Base-by-base conservation (phyloP, 2,888 invertebrate species). In the Caenorhabditis macrosperma region DNA sequence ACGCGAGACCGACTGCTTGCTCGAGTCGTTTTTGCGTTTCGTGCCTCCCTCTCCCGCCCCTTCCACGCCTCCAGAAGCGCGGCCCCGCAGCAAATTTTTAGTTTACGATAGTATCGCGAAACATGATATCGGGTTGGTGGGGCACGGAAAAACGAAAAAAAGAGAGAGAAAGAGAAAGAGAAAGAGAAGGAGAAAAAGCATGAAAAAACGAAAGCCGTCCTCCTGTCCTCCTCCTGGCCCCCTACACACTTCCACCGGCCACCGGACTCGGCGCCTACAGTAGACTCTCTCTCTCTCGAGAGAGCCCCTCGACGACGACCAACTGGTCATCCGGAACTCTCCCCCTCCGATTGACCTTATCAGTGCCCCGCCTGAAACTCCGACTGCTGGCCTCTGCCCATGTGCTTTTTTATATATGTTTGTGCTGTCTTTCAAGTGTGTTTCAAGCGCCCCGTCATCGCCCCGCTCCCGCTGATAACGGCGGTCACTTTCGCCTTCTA, bases 21-120 rank as follows among this genome's bases (percentile, higher is more conserved):
- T 55, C n/a, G n/a, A 63, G 55, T 72, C 72, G 35, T 64, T 72
- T 72, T 72, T 57, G 33, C 54, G 54, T 57, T 64, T 72, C 57
- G 59, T 50, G 59, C 54, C 46, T 57, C n/a, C n/a, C n/a, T n/a
- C n/a, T n/a, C n/a, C n/a, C n/a, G n/a, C n/a, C n/a, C n/a, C n/a
- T n/a, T n/a, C 72, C 57, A 64, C 72, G 64, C 64, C 63, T 63
- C 48, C 63, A 54, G 64, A 61, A 41, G 72, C 60, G 46, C 12
- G 59, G n/a, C n/a, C 33, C 63, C 48, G 48, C 72, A 72, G 72
- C 72, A 72, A 72, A 72, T 72, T 64, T 72, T 72, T 72, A 63
- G 72, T 72, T 64, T 64, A 72, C 72, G 72, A 63, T 72, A 72
- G 72, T 72, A 72, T 72, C 72, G 72, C 72, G 72, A 72, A 72